A percentile compares a stretch with the other conserved stretches of the same genome.
Evolutionary conservation across 1,140 invertebrate genomes (phyloP).

Genomic region (Gryon sp.): DNA sequence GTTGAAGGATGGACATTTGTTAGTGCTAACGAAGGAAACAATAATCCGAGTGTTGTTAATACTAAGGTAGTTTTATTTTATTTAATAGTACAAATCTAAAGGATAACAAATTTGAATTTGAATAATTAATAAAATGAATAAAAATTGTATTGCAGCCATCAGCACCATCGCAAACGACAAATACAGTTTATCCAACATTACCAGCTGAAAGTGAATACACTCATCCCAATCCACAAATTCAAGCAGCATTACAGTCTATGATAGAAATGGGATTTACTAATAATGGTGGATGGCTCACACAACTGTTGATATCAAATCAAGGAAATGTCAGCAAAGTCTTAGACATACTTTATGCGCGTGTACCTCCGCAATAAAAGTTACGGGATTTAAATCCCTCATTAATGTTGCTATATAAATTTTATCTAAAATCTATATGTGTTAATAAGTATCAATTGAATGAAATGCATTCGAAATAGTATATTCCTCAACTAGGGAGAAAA

Average conservation of each 20-base stretch:
- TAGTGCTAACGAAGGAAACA: slow-evolving; percentile 50
- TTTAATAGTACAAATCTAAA: too few relatives aligned
- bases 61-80: too few relatives aligned
- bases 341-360: slow-evolving; percentile 80
- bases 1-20: slow-evolving; percentile 72
- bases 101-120: too few relatives aligned
- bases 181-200: slow-evolving; percentile 63
- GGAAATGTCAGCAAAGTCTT: slow-evolving; percentile 87
- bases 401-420: too few relatives aligned
- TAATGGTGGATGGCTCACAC: slow-evolving; percentile 83
- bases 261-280: slow-evolving; percentile 90
- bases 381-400: too few relatives aligned
- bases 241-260: slow-evolving; percentile 84
- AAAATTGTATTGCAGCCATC: slow-evolving; percentile 25
- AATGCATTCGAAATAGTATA: too few relatives aligned
- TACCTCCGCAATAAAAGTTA: neutral
- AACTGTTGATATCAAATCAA: slow-evolving; percentile 81
- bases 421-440: too few relatives aligned
- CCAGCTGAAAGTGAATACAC: slow-evolving; percentile 42
- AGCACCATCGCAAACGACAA: slow-evolving; percentile 6
- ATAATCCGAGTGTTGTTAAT: neutral
- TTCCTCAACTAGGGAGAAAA: too few relatives aligned
- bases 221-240: slow-evolving; percentile 82
- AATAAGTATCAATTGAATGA: too few relatives aligned
- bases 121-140: too few relatives aligned